Conservation (phyloP, 1,140 invertebrate species). For the Caenorhabditis brenneri region DNA sequence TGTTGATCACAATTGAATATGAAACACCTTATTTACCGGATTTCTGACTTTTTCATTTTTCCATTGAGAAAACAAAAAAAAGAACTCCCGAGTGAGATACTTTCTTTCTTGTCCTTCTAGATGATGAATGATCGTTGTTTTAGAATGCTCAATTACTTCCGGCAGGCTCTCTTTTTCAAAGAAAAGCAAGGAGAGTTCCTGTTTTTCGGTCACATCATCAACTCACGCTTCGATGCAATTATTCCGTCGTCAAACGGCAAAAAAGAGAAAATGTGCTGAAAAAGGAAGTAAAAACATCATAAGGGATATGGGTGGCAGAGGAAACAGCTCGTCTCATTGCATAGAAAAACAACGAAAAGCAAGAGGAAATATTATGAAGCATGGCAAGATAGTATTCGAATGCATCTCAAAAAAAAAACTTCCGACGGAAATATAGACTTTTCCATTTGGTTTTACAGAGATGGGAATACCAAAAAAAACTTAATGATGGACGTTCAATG, state of each 20-base stretch:
- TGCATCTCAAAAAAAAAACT: too few relatives aligned
- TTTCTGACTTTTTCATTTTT: neutral
- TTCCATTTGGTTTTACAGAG: too few relatives aligned
- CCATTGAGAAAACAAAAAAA: neutral
- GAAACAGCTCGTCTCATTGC: neutral
- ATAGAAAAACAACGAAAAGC: neutral
- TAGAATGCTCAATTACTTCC: slow-evolving; percentile 6
- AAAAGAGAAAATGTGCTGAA: neutral
- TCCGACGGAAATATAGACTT: too few relatives aligned
- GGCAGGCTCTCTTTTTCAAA: neutral
- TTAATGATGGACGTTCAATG: too few relatives aligned
- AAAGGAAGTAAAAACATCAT: slow-evolving; percentile 8
- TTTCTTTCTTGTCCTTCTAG: neutral
- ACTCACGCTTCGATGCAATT: slow-evolving; percentile 21
- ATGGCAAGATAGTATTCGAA: too few relatives aligned
- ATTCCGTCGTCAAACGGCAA: neutral
- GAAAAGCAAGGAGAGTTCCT: neutral
- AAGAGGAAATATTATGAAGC: too few relatives aligned
- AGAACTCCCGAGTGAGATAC: neutral
- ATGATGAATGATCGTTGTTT: slow-evolving; percentile 24
- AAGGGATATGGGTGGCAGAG: neutral
- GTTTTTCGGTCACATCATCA: slow-evolving; percentile 12
- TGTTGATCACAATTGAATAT: too few relatives aligned
- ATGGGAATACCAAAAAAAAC: too few relatives aligned
- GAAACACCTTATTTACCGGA: too few relatives aligned